phyloP scores from a whole-genome alignment of 2,797 vertebrate genomes.

The Micromesistius poutassou region DNA sequence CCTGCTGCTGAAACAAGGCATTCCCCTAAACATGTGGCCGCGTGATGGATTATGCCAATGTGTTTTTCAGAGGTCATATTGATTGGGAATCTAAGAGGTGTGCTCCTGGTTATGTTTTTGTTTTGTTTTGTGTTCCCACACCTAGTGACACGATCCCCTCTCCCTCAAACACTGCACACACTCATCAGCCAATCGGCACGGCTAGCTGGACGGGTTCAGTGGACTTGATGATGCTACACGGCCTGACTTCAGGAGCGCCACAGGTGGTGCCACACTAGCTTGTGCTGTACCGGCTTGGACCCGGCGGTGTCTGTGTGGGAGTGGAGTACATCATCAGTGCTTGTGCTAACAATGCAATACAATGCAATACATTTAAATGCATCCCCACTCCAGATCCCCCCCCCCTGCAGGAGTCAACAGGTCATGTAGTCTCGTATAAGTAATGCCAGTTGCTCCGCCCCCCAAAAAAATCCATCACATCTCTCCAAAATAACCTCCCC shows the following conservation, averaged over 20 bases:
- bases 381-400: too few relatives aligned
- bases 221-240: conserved; percentile 23
- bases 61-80: conserved; percentile 72
- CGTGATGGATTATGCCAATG: conserved; percentile 70
- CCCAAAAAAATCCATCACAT: conserved; percentile 17
- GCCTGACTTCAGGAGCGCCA: conserved; percentile 55
- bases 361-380: conserved; percentile 3
- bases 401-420: conserved; percentile 10
- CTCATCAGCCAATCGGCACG: conserved; percentile 9
- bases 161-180: not conserved
- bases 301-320: conserved; percentile 29
- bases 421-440: conserved; percentile 18
- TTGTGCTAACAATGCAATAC: conserved; percentile 18
- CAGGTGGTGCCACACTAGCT: conserved; percentile 53
- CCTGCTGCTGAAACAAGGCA: conserved; percentile 53
- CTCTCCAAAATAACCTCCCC: not conserved
- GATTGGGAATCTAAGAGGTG: conserved; percentile 64
- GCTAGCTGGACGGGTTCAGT: conserved; percentile 33
- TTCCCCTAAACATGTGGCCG: conserved; percentile 61
- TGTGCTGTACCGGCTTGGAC: conserved; percentile 33
- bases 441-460: conserved; percentile 13
- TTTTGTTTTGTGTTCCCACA: conserved; percentile 18
- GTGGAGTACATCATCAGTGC: conserved; percentile 25
- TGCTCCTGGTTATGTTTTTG: conserved; percentile 49
- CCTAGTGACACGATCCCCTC: conserved; percentile 10